These are phyloP conservation scores for Atta texana DNA, from an alignment of 1,140 invertebrate species.

Conservation along the genomic window DNA sequence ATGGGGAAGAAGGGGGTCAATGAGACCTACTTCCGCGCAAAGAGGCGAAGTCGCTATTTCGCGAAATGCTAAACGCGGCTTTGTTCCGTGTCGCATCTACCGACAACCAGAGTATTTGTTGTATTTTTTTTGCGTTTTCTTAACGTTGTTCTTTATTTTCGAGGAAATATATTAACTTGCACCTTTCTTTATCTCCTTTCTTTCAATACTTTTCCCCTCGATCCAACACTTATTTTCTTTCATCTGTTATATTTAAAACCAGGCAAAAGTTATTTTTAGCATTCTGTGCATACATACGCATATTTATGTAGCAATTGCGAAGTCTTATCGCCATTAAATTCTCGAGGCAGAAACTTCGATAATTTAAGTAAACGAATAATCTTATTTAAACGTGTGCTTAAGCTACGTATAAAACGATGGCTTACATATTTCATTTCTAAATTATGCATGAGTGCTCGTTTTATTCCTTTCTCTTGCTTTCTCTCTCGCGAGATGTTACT, in stretches of 20 bases:
- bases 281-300: conserved; percentile 1
- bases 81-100: conserved; percentile 44
- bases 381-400: conserved; percentile 11
- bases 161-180: conserved; percentile 27
- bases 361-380: conserved; percentile 41
- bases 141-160: conserved; percentile 4
- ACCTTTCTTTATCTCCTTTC: not conserved
- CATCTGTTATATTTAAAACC: not conserved
- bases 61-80: conserved; percentile 57
- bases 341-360: not conserved
- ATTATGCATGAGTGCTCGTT: conserved; percentile 48
- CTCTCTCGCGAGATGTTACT: conserved; percentile 25
- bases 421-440: conserved; percentile 41
- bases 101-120: conserved; percentile 27
- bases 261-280: not conserved
- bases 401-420: conserved; percentile 31
- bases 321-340: conserved; percentile 29
- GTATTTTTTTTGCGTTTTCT: conserved; percentile 40
- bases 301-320: not conserved
- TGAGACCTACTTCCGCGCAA: conserved; percentile 43
- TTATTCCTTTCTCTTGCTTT: conserved; percentile 1
- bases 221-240: not conserved
- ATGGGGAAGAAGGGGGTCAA: conserved; percentile 56
- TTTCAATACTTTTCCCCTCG: not conserved
- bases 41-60: conserved; percentile 34